Percentiles rank a stretch among this genome's conserved stretches.
Evolutionary conservation across 2,888 invertebrate genomes (phyloP).

Genomic region (Drosophila limbata): DNA sequence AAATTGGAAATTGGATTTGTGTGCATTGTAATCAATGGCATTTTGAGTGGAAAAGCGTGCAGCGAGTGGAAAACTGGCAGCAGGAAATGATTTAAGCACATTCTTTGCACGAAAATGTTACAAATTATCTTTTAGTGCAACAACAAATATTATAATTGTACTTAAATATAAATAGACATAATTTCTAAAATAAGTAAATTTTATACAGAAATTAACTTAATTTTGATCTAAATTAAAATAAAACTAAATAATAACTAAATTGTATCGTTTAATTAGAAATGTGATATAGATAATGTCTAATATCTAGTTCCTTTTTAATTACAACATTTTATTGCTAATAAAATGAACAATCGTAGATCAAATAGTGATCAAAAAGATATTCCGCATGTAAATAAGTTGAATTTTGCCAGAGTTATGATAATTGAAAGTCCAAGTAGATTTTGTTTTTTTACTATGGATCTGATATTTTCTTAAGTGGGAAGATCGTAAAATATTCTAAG

Average conservation of each 20-base stretch:
- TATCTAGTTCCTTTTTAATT: too few relatives aligned
- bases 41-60: slow-evolving; percentile 29
- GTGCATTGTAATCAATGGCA: slow-evolving; percentile 33
- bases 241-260: too few relatives aligned
- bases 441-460: not conserved
- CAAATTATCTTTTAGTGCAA: slow-evolving; percentile 3
- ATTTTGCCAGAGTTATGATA: not conserved
- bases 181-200: too few relatives aligned
- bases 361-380: slow-evolving; percentile 4
- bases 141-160: not conserved
- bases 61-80: slow-evolving; percentile 6
- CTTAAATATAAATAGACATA: too few relatives aligned
- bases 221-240: too few relatives aligned
- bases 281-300: too few relatives aligned
- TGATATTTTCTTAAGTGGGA: not conserved
- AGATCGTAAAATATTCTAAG: slow-evolving; percentile 30
- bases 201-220: too few relatives aligned
- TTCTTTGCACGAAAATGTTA: not conserved
- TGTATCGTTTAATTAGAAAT: too few relatives aligned
- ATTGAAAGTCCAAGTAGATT: not conserved
- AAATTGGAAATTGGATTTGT: slow-evolving; percentile 47
- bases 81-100: slow-evolving; percentile 26
- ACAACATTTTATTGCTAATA: too few relatives aligned
- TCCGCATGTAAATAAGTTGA: not conserved
- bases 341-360: not conserved